Evolutionary conservation across 1,140 invertebrate genomes (phyloP), one percentile per base, ranked within the genome.

Genomic region (Drosophila watanabei): DNA sequence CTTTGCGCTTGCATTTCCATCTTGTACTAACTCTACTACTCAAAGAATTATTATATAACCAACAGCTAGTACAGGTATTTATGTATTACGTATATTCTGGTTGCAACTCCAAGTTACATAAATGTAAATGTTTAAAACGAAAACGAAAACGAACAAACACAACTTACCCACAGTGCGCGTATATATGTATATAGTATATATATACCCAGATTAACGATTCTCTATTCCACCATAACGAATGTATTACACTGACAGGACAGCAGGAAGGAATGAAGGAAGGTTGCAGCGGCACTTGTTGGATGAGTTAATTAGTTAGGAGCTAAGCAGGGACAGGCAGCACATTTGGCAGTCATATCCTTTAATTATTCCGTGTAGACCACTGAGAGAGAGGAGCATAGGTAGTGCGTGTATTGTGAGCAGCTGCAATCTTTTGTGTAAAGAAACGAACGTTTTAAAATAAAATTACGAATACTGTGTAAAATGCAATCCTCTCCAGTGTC

Each of bases 11-110:
- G 68, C 46, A 70, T 43, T 70, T 52, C 37, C 41, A 35, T 45
- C 70, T 73, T 73, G 68, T 75, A 73, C 71, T 75, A 20, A 77
- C 54, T 58, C 61, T 59, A 76, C 72, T 76, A 73, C 20, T 60
- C 71, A 73, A 73, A 24, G 46, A 60, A 32, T 48, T 32, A 32
- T 48, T 32, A 46, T 69, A 61, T 79, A 79, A 71, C 52, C 76
- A 51, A 71, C 58, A 64, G 57, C 66, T 79, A 70, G 68, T 79
- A 64, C 76, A 79, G 66, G 77, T 79, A 79, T 64, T 76, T 77
- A 81, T 86, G 75, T 76, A 77, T 64, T 61, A 79, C 56, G 65
- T 77, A 85, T 66, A 85, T 66, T 75, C 69, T 73, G 71, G 71
- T 75, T 71, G 57, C 35, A 63, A 63, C 48, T 75, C 54, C 76